These are phyloP conservation scores for Meriones unguiculatus DNA, from an alignment of 2,113 vertebrate species.

Conservation along the genomic window DNA sequence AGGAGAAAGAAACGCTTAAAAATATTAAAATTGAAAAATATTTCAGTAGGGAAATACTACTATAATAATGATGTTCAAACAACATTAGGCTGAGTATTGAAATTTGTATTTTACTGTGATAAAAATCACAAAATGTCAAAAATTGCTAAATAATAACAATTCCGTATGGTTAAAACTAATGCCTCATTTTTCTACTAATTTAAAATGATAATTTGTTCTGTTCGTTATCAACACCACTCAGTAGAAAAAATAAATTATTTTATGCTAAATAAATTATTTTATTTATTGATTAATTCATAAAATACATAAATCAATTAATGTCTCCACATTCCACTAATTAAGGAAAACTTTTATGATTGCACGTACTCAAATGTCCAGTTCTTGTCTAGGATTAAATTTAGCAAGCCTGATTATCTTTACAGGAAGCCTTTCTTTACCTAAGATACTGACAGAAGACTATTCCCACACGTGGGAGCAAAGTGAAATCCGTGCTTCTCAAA, in stretches of 20 bases:
- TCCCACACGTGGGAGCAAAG: background rate
- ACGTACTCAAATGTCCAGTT: background rate
- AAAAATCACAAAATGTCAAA: conserved; percentile 14
- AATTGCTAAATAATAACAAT: background rate
- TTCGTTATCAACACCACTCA: conserved; percentile 6
- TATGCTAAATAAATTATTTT: background rate
- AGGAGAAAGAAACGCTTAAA: conserved; percentile 10
- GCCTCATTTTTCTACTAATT: conserved; percentile 8
- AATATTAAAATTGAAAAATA: conserved; percentile 21
- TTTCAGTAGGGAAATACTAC: background rate
- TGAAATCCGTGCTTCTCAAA: background rate
- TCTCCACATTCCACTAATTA: background rate
- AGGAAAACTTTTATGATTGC: background rate
- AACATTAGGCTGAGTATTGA: background rate
- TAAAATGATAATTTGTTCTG: background rate
- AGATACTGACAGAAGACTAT: background rate
- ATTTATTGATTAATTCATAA: background rate
- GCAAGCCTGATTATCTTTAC: background rate
- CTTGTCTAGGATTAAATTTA: background rate
- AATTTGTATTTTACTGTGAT: background rate
- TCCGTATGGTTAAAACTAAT: background rate
- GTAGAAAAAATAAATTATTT: background rate
- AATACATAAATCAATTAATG: background rate
- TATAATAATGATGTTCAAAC: conserved; percentile 20
- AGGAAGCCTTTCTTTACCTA: background rate